These are phyloP conservation scores for Synergus gifuensis DNA, from an alignment of 2,888 invertebrate genomes.

Conservation along the genomic window DNA sequence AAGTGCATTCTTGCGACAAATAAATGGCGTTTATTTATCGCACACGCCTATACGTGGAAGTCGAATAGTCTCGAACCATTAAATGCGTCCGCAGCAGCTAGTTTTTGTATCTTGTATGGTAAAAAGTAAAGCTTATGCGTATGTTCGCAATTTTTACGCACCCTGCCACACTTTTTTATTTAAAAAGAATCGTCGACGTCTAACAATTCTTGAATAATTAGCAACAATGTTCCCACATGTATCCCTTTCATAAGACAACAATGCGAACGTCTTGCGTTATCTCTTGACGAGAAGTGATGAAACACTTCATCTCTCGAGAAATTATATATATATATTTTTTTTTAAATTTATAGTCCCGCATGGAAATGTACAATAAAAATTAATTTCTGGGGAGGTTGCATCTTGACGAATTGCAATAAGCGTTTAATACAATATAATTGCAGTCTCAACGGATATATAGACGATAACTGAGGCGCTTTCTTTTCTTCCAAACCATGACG, in stretches of 20 bases:
- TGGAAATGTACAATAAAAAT: too few relatives aligned
- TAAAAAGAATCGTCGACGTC: slow-evolving; percentile 9
- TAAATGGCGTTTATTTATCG: slow-evolving; percentile 28
- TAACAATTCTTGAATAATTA: slow-evolving; percentile 26
- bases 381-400: neutral
- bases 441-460: neutral
- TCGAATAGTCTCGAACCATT: slow-evolving; percentile 11
- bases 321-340: too few relatives aligned
- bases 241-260: slow-evolving; percentile 18
- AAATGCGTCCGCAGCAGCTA: slow-evolving; percentile 18
- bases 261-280: slow-evolving; percentile 25
- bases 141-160: slow-evolving; percentile 21
- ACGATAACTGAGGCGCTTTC: slow-evolving; percentile 45
- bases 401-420: neutral
- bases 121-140: neutral
- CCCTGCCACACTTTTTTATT: slow-evolving; percentile 18
- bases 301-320: slow-evolving; percentile 21
- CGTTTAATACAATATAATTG: slow-evolving; percentile 5
- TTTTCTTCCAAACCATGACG: slow-evolving; percentile 45
- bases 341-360: too few relatives aligned
- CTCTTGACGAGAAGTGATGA: slow-evolving; percentile 26
- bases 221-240: slow-evolving; percentile 6
- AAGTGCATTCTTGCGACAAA: slow-evolving; percentile 39
- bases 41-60: slow-evolving; percentile 25
- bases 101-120: slow-evolving; percentile 17